A percentile compares a stretch with the other conserved stretches of the same genome.
Evolutionary conservation across 2,113 vertebrate genomes (phyloP).

Genomic region (Cranoglanis bouderius): DNA sequence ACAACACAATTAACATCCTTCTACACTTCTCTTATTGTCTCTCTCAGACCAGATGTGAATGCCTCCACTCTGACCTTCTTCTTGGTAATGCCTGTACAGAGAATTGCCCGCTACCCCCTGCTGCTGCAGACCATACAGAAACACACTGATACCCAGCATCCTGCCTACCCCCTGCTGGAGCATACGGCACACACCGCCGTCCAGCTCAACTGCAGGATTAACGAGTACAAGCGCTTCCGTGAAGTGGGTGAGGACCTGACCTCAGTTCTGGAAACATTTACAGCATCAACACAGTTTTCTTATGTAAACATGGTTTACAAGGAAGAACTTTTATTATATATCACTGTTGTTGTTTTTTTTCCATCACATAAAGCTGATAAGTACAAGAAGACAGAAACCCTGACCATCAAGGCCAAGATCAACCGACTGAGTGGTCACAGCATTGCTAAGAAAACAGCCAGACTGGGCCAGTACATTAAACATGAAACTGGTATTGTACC

Average conservation of each 20-base stretch:
- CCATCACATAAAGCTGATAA: slow-evolving; percentile 78
- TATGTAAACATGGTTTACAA: background rate
- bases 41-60: slow-evolving; percentile 81
- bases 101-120: slow-evolving; percentile 89
- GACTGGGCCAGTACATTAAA: slow-evolving; percentile 86
- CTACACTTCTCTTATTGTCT: background rate
- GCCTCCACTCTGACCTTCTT: slow-evolving; percentile 88
- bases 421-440: slow-evolving; percentile 88
- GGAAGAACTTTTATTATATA: background rate
- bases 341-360: background rate
- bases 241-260: slow-evolving; percentile 87
- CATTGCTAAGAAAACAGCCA: slow-evolving; percentile 90
- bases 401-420: slow-evolving; percentile 86
- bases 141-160: slow-evolving; percentile 74
- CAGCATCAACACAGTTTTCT: background rate
- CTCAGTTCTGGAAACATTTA: background rate
- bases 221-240: slow-evolving; percentile 90
- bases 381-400: slow-evolving; percentile 83
- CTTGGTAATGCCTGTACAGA: slow-evolving; percentile 91
- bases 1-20: background rate
- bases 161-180: slow-evolving; percentile 72
- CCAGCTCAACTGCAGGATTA: slow-evolving; percentile 88
- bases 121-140: slow-evolving; percentile 92
- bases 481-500: slow-evolving; percentile 86
- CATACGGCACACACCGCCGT: slow-evolving; percentile 74